These are phyloP conservation scores for Acronicta aceris DNA, from an alignment of 2,888 invertebrate genomes.

Conservation along the genomic window DNA sequence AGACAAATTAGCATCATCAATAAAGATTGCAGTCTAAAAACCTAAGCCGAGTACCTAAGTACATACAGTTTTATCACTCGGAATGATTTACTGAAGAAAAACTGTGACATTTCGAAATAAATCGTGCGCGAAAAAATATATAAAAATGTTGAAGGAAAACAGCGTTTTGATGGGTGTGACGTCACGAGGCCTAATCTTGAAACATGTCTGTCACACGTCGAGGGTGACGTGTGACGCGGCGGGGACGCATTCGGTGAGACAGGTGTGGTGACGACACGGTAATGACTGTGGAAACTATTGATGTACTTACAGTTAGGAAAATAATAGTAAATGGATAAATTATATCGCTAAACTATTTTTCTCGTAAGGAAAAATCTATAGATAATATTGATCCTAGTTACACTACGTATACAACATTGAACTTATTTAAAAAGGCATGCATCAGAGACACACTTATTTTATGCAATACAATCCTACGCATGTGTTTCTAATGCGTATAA, in stretches of 20 bases:
- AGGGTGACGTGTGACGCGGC: conserved; percentile 6
- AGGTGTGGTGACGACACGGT: conserved; percentile 1
- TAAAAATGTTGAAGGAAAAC: conserved; percentile 25
- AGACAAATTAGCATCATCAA: conserved; percentile 37
- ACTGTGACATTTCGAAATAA: conserved; percentile 39
- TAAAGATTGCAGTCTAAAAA: conserved; percentile 20
- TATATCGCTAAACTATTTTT: not conserved
- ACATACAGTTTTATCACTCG: conserved; percentile 21
- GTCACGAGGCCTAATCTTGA: conserved; percentile 45
- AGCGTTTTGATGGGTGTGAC: conserved; percentile 31
- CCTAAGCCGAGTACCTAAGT: conserved; percentile 22
- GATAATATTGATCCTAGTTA: no score
- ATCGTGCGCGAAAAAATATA: conserved; percentile 36
- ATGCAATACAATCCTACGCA: no score
- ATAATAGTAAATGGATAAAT: not conserved
- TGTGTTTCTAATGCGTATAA: no score
- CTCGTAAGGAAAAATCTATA: no score
- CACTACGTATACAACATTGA: no score
- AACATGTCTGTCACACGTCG: conserved; percentile 38
- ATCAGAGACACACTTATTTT: no score
- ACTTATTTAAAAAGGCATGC: no score
- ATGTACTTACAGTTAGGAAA: not conserved
- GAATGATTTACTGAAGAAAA: conserved; percentile 42
- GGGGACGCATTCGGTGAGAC: conserved; percentile 10
- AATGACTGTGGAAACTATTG: not conserved